Conservation (phyloP, 2,888 invertebrate genomes). For the Tyria jacobaeae region DNA sequence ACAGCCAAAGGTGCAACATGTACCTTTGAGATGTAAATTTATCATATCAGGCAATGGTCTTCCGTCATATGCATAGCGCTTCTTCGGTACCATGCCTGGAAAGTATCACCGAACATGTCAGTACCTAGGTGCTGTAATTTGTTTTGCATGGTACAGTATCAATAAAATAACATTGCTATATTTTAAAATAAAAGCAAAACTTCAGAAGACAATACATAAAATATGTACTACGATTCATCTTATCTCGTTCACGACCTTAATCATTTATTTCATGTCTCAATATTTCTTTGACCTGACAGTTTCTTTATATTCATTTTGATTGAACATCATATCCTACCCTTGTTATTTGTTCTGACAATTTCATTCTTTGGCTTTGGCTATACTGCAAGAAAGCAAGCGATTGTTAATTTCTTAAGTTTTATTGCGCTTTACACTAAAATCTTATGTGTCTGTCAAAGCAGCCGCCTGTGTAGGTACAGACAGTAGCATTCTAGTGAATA, state of each 20-base stretch:
- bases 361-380: background rate
- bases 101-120: conserved; percentile 36
- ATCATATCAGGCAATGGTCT: conserved; percentile 78
- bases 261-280: background rate
- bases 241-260: background rate
- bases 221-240: background rate
- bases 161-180: too few relatives aligned
- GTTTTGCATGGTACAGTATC: too few relatives aligned
- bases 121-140: too few relatives aligned
- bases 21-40: conserved; percentile 84
- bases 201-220: background rate
- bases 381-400: background rate
- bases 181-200: too few relatives aligned
- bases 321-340: conserved; percentile 6
- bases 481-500: too few relatives aligned
- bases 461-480: too few relatives aligned
- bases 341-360: conserved; percentile 8
- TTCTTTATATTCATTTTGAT: conserved; percentile 14
- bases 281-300: conserved; percentile 6
- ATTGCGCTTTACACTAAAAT: background rate
- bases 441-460: too few relatives aligned
- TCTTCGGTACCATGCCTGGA: conserved; percentile 71
- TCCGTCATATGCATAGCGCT: conserved; percentile 80
- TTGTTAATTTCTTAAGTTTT: background rate
- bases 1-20: conserved; percentile 28